Evolutionary conservation across 2,888 invertebrate species (phyloP), one percentile per base, ranked within the genome.

Genomic region (Desoria tigrina): DNA sequence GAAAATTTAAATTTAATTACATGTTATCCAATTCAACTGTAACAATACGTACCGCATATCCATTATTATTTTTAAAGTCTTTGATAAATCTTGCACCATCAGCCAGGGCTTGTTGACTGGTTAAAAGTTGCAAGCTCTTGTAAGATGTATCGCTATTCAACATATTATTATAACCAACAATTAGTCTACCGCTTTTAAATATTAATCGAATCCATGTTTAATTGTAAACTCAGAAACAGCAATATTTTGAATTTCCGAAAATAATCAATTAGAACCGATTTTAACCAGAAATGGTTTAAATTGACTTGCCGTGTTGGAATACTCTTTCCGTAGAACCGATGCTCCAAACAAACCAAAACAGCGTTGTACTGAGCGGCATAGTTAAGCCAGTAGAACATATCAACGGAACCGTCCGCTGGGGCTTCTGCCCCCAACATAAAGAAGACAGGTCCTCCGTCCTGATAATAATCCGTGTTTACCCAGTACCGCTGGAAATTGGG

Each of bases 61-160:
- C 53, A 42, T 61, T 50, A 16, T 59, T 24, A n/a, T 75, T 72
- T 9, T 79, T 79, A 70, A 80, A 79, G 57, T 72, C 76, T 23
- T 76, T 68, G 11, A 81, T 79, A 74, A 83, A 83, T 50, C 77
- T 71, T 9, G 83, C 83, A 39, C 81, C 76, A 71, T 84, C 83
- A 45, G 81, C 82, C 18, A 83, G 75, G 6, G 83, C 83, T 75
- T 83, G 83, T 55, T 80, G 79, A 69, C 82, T 83, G 68, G 78
- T 81, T 51, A 83, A 77, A 67, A 78, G 81, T 61, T 76, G 71
- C 37, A 51, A 16, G 26, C 6, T 16, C 14, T 26, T 16, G 3
- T 24, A 24, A 6, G 51, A 9, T 16, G 23, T 11, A 21, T 51
- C 6, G 7, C 51, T 51, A 24, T 3, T 18, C 3, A 51, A 24